Conservation (phyloP, 2,888 invertebrate species). For the Dryococelus australis region DNA sequence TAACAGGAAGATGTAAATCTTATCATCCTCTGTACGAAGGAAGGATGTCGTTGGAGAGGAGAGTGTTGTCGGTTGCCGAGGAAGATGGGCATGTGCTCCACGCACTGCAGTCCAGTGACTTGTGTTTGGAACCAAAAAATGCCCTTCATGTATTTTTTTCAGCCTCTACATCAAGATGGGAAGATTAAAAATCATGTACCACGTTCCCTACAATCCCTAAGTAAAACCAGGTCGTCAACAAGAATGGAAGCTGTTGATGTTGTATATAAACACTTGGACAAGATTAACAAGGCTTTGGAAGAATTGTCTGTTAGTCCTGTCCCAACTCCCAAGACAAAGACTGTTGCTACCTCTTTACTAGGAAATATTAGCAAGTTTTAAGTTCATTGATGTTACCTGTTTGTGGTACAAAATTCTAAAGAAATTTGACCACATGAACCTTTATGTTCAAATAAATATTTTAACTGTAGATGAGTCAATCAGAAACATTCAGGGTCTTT, state of each 20-base stretch:
- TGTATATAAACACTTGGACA: conserved; percentile 24
- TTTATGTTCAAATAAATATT: not conserved
- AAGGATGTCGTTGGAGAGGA: no score
- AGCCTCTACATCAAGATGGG: not conserved
- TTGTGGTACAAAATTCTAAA: conserved; percentile 20
- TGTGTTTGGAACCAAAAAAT: not conserved
- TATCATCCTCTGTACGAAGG: no score
- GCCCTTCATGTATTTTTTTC: not conserved
- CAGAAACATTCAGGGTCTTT: no score
- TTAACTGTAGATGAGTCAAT: not conserved
- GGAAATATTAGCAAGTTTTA: no score
- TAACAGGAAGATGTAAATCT: no score
- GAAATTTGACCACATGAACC: not conserved
- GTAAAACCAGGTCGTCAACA: not conserved
- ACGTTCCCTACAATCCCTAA: not conserved
- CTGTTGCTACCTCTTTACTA: no score
- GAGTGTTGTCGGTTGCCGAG: no score
- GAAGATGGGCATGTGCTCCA: no score
- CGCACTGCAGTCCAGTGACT: no score
- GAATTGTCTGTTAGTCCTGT: no score
- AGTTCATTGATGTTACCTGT: not conserved
- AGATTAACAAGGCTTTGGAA: no score
- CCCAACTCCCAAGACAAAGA: no score
- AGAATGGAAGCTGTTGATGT: conserved; percentile 1
- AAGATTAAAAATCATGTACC: not conserved